Percentiles rank a stretch among this genome's conserved stretches.
Evolutionary conservation across 2,113 vertebrate genomes (phyloP).

Genomic region (Phycodurus eques): DNA sequence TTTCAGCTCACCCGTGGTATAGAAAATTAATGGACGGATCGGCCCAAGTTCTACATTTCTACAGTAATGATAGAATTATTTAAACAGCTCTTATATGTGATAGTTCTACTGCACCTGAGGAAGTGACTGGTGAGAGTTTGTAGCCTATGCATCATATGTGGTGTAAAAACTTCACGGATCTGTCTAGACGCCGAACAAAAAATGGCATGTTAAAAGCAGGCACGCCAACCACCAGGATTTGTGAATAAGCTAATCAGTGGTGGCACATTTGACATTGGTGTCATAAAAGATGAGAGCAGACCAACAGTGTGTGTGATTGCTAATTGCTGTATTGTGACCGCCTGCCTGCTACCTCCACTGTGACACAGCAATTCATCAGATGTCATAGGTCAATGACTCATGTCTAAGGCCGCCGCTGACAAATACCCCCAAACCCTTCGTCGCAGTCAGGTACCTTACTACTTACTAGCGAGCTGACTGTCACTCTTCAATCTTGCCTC

Average conservation of each 20-base stretch:
- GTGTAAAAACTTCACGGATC: too few species aligned
- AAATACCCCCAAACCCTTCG: conserved; percentile 17
- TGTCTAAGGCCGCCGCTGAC: conserved; percentile 37
- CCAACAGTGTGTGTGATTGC: conserved; percentile 55
- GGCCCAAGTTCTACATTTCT: too few species aligned
- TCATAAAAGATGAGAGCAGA: conserved; percentile 38
- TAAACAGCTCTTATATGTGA: too few species aligned
- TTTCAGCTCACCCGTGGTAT: too few species aligned
- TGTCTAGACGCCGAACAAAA: not conserved
- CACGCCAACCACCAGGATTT: conserved; percentile 1
- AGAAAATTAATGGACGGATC: too few species aligned
- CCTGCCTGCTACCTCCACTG: conserved; percentile 46
- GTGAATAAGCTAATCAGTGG: conserved; percentile 25
- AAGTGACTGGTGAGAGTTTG: too few species aligned
- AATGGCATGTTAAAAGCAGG: conserved; percentile 12
- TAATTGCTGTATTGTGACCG: conserved; percentile 58
- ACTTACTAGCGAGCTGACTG: conserved; percentile 42
- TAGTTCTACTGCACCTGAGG: too few species aligned
- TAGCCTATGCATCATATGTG: too few species aligned
- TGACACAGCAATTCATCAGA: conserved; percentile 58
- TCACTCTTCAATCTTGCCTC: conserved; percentile 3
- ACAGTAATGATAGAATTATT: too few species aligned
- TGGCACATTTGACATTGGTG: conserved; percentile 3
- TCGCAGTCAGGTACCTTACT: conserved; percentile 15
- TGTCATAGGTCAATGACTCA: conserved; percentile 52